Base-by-base conservation (phyloP, 2,113 vertebrate species). In the Sminthopsis crassicaudata region DNA sequence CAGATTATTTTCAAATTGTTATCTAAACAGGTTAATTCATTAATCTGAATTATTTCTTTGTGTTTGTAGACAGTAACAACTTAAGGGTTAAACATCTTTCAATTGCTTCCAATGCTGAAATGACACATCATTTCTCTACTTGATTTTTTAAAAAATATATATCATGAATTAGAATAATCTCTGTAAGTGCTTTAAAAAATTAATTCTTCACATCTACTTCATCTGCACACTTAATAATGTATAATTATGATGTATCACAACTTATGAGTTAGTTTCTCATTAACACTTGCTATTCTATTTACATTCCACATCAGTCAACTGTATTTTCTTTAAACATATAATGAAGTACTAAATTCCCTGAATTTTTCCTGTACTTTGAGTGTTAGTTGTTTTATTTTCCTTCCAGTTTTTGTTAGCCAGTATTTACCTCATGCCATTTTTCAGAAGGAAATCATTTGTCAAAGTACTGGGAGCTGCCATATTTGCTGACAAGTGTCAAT, bases 401-500 rank as follows among this genome's bases (percentile, higher is more conserved):
- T 46, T 91, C 95, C 92, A 88, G 46, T 90, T n/a, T 0, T 55
- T 92, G 92, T 46, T 95, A 90, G 27, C 88, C 36, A 16, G 95
- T 94, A 92, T 89, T 48, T 95, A 95, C 52, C 23, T 91, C 95
- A 90, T 53, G 26, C 27, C 26, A 36, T 96, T 96, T 97, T 60
- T 92, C 53, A 60, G 90, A 95, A 91, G 23, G 97, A 92, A 97
- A 54, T 91, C 94, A 91, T 92, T 97, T 46, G 27, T 52, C 67
- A 42, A 76, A n/a, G 67, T 84, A 19, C 7, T 23, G 19, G 6
- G 16, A 84, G 67, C 96, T 95, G 53, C 96, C 91, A 93, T 55
- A 94, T 97, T 97, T 98, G 97, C 97, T 98, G 99, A 99, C 98
- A 98, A 99, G 98, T 99, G 99, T 99, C 99, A 99, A 97, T 99